Conservation (phyloP, 2,888 invertebrate species). For the Neuroscelio doddi region DNA sequence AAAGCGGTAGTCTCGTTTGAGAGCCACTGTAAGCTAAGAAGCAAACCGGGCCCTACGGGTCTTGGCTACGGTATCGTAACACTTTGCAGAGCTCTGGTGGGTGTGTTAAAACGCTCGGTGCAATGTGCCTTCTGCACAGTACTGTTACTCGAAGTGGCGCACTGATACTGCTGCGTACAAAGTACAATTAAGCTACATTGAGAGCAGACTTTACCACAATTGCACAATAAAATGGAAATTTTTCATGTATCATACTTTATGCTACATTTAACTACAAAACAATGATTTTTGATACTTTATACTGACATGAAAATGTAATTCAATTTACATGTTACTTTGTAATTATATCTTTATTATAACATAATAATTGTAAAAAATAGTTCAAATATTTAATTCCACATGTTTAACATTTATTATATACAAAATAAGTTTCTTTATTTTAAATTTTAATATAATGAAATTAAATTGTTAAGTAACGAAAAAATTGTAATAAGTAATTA, state of each 20-base stretch:
- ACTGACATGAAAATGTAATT: too few species aligned
- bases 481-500: too few species aligned
- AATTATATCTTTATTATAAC: too few species aligned
- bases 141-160: constrained; percentile 37
- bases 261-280: not conserved
- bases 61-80: constrained; percentile 28
- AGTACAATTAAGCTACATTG: constrained; percentile 20
- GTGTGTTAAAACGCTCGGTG: constrained; percentile 35
- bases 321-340: too few species aligned
- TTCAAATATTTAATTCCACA: too few species aligned
- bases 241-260: not conserved
- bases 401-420: too few species aligned
- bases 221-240: not conserved
- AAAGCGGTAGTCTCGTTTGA: constrained; percentile 14
- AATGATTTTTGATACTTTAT: too few species aligned
- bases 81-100: constrained; percentile 23
- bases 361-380: too few species aligned
- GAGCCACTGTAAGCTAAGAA: constrained; percentile 12
- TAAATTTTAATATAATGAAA: too few species aligned
- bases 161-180: constrained; percentile 11
- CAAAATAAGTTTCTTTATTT: too few species aligned
- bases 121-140: constrained; percentile 31
- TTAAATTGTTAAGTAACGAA: too few species aligned
- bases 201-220: constrained; percentile 16
- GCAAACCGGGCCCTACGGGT: constrained; percentile 25